Base-by-base conservation (phyloP, 2,797 vertebrate species). In the Merluccius polli region DNA sequence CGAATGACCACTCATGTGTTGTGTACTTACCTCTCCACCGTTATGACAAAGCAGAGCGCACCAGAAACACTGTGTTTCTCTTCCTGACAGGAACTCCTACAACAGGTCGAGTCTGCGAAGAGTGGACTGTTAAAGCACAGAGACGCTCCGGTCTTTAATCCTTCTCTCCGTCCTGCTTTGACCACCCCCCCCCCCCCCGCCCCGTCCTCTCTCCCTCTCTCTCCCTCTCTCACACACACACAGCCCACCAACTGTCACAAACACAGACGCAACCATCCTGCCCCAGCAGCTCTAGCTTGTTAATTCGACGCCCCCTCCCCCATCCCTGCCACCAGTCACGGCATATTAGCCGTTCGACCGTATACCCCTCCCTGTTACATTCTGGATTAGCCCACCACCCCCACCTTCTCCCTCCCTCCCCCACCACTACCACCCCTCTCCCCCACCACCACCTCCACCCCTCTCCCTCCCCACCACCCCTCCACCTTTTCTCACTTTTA, bases 81-180 rank as follows among this genome's bases (percentile, higher is more conserved):
- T 85, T 72, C 69, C 74, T 73, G 41, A 2, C 87, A 96, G 96
- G 90, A 95, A 96, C 87, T 95, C 96, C 67, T 91, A 93, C 86
- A 95, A 92, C 81, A 90, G 95, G 77, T 93, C 95, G 67, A 97
- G 96, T 80, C 93, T 97, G 73, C 94, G 94, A 77, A 91, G 90
- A 87, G 85, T 90, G 11, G 96, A 97, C 81, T 93, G 94, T 76
- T 95, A 87, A 95, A 72, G 41, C 69, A 9, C 27, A 67, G 63
- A 7, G 74, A 85, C 75, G 70, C 78, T 67, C 79, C 80, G 76
- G 81, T 81, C 79, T 85, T 75, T 79, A 9, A 79, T 67, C 41
- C 63, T n/a, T n/a, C n/a, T n/a, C n/a, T 67, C 63, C 24, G 63
- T 67, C 63, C 24, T 29, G 63, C 63, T 24, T 24, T 11, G 8